These are phyloP conservation scores for Dynastes maya DNA, from an alignment of 2,888 invertebrate species.

Conservation along the genomic window DNA sequence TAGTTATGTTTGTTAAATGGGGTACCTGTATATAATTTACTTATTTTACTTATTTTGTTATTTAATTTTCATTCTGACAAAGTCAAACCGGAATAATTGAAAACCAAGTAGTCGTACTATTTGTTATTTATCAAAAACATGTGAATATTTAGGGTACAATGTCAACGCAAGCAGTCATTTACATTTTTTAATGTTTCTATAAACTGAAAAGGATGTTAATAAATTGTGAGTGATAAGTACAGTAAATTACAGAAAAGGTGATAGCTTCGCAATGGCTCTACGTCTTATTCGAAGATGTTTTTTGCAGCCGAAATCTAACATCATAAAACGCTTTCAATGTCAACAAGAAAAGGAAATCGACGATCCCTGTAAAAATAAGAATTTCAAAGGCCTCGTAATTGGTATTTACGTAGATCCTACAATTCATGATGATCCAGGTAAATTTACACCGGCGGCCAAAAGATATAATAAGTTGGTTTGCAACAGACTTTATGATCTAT, in stretches of 20 bases:
- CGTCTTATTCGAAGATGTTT: slow-evolving; percentile 46
- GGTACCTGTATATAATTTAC: too few species aligned
- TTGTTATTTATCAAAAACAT: slow-evolving; percentile 48
- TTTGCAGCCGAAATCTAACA: slow-evolving; percentile 18
- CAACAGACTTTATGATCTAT: slow-evolving; percentile 74
- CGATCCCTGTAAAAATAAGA: slow-evolving; percentile 62
- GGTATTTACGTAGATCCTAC: slow-evolving; percentile 77
- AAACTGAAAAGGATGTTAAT: slow-evolving; percentile 45
- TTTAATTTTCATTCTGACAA: slow-evolving; percentile 1
- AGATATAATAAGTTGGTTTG: slow-evolving; percentile 74
- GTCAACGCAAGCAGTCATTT: slow-evolving; percentile 47
- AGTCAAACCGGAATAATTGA: slow-evolving; percentile 16
- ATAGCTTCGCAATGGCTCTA: slow-evolving; percentile 45
- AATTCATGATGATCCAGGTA: slow-evolving; percentile 73
- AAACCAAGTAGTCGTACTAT: slow-evolving; percentile 34
- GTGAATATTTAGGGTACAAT: slow-evolving; percentile 44
- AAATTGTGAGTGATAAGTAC: slow-evolving; percentile 49
- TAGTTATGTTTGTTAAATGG: too few species aligned
- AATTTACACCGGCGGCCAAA: slow-evolving; percentile 76
- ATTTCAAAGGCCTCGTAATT: slow-evolving; percentile 73
- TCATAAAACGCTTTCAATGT: slow-evolving; percentile 49
- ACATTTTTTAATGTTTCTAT: slow-evolving; percentile 39
- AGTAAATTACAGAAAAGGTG: slow-evolving; percentile 36
- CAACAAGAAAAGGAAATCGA: slow-evolving; percentile 41
- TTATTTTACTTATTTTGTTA: too few species aligned